These are phyloP conservation scores for Drosophila fuyamai DNA, from an alignment of 1,140 invertebrate species.

Conservation along the genomic window DNA sequence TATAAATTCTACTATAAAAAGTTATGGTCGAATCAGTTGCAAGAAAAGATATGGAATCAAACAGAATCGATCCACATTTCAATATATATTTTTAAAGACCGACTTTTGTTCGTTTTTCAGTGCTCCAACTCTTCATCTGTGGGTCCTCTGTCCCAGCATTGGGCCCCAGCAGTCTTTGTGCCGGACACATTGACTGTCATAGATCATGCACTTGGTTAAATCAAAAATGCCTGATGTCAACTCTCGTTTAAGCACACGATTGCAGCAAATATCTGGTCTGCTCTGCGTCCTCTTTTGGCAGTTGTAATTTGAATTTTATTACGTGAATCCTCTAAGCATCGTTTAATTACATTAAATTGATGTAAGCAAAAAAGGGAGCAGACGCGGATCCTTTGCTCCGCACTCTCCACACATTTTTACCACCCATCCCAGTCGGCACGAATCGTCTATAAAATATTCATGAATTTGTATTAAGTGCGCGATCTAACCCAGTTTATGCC, in stretches of 20 bases:
- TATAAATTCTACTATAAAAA: too few relatives aligned
- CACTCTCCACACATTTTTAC: background rate
- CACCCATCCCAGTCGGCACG: background rate
- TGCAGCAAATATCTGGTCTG: slow-evolving; percentile 59
- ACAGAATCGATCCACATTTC: too few relatives aligned
- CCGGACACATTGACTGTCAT: slow-evolving; percentile 78
- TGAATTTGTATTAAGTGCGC: slow-evolving; percentile 72
- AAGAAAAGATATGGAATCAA: too few relatives aligned
- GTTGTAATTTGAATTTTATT: slow-evolving; percentile 49
- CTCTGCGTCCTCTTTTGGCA: slow-evolving; percentile 31
- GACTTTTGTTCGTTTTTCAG: slow-evolving; percentile 10
- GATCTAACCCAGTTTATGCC: slow-evolving; percentile 65
- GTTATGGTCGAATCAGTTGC: too few relatives aligned
- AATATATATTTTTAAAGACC: background rate
- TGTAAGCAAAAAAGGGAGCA: slow-evolving; percentile 18
- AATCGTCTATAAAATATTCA: slow-evolving; percentile 54
- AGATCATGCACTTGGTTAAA: slow-evolving; percentile 83
- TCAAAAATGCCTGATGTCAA: slow-evolving; percentile 78
- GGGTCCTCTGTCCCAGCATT: slow-evolving; percentile 12
- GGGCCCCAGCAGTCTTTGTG: slow-evolving; percentile 56
- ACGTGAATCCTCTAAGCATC: slow-evolving; percentile 41
- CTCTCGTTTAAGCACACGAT: slow-evolving; percentile 67
- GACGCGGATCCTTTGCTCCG: background rate
- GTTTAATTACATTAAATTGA: slow-evolving; percentile 66
- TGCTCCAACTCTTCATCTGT: slow-evolving; percentile 16